These are phyloP conservation scores for Blastobasis adustella DNA, from an alignment of 2,888 invertebrate species.

Conservation along the genomic window DNA sequence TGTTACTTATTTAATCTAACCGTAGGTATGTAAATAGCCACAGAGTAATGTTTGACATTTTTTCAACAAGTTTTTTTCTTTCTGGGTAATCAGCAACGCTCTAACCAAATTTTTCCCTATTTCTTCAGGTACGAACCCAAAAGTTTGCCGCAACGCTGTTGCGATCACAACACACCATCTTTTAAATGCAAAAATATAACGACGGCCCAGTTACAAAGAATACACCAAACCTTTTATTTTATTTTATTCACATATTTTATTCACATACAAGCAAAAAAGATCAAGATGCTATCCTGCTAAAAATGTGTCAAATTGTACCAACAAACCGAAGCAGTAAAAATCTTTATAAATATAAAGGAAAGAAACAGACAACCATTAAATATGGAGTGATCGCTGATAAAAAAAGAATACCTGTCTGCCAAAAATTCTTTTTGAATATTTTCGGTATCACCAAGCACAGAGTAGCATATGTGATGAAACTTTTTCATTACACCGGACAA, in stretches of 20 bases:
- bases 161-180: neutral
- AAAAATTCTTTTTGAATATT: conserved; percentile 5
- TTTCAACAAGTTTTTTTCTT: neutral
- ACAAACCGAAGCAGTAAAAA: neutral
- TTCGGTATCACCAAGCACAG: conserved; percentile 9
- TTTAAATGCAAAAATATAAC: neutral
- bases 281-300: conserved; percentile 8
- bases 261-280: conserved; percentile 1
- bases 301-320: conserved; percentile 2
- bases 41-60: neutral
- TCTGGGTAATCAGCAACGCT: neutral
- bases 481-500: neutral
- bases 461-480: neutral
- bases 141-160: neutral
- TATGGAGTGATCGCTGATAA: conserved; percentile 2
- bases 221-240: conserved; percentile 4
- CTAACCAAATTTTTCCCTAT: neutral
- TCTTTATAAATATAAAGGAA: conserved; percentile 1
- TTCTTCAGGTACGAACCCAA: neutral
- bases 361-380: conserved; percentile 7
- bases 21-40: neutral
- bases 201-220: neutral
- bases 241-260: too few relatives aligned
- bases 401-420: conserved; percentile 2
- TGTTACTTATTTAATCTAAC: neutral